Conservation (phyloP, 2,113 vertebrate species). For the Thamnophis sirtalis region DNA sequence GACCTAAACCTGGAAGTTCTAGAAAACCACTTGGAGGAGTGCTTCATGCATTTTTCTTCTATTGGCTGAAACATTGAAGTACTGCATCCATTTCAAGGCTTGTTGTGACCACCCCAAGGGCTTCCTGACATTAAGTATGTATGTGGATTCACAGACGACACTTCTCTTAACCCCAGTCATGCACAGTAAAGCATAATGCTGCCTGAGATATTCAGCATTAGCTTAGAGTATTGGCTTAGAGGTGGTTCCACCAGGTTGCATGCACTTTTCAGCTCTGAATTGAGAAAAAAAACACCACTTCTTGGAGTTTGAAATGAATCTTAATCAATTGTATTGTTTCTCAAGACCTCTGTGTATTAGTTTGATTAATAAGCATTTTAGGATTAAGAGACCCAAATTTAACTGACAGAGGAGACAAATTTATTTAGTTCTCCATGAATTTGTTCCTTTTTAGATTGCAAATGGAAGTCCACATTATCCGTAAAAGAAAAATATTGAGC, state of each 20-base stretch:
- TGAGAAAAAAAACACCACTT: neutral
- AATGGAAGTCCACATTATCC: neutral
- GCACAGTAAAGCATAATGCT: neutral
- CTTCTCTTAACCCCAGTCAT: neutral
- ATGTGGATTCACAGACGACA: neutral
- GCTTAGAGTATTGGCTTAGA: neutral
- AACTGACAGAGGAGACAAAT: neutral
- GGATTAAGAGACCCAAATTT: neutral
- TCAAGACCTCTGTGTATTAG: neutral
- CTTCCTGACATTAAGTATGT: neutral
- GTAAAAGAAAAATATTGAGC: neutral
- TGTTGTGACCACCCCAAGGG: neutral
- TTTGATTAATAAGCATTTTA: neutral
- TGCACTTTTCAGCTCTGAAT: neutral
- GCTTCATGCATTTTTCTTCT: neutral
- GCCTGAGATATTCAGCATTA: neutral
- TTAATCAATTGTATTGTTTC: neutral
- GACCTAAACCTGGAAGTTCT: constrained; percentile 16
- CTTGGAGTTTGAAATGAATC: constrained; percentile 23
- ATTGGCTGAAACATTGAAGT: neutral
- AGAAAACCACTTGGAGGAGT: neutral
- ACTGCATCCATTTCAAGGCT: neutral
- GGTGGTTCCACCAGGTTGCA: too few species aligned
- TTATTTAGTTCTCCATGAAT: neutral
- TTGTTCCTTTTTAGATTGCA: neutral